Evolutionary conservation across 2,888 invertebrate species (phyloP).

Genomic region (Labia minor): DNA sequence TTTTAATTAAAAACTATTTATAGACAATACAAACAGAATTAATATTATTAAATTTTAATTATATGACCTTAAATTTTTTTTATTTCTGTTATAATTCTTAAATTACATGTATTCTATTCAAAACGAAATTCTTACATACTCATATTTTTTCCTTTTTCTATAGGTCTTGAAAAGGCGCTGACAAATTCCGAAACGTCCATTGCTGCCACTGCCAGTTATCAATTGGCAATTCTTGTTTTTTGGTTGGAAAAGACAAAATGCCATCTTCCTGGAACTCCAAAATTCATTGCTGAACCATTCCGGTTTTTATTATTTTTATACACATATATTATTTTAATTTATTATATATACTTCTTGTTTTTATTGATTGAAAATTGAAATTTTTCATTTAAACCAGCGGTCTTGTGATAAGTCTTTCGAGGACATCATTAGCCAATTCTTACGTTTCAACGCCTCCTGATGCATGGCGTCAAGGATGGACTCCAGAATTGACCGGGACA

Average conservation of each 20-base stretch:
- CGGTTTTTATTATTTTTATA: conserved; percentile 31
- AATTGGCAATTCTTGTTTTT: conserved; percentile 38
- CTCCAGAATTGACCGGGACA: conserved; percentile 41
- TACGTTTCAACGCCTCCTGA: conserved; percentile 53
- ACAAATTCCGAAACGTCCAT: conserved; percentile 33
- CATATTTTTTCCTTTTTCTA: conserved; percentile 26
- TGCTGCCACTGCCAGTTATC: conserved; percentile 39
- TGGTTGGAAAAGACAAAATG: conserved; percentile 40
- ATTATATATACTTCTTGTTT: background rate
- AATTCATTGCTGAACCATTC: conserved; percentile 36
- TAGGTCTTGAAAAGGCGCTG: conserved; percentile 34
- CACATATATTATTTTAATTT: background rate
- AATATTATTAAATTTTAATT: background rate
- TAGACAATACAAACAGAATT: no score
- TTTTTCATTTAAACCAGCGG: conserved; percentile 26
- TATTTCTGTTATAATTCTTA: no score
- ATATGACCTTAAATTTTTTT: no score
- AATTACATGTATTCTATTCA: no score
- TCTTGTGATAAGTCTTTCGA: conserved; percentile 44
- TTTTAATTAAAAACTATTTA: no score
- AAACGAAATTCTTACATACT: no score
- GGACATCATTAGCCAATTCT: conserved; percentile 52
- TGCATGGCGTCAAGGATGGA: conserved; percentile 52
- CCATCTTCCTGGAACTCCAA: conserved; percentile 35
- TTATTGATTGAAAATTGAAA: background rate